Evolutionary conservation across 2,113 vertebrate species (phyloP).

Genomic region (Forbesichthys papilliferus): DNA sequence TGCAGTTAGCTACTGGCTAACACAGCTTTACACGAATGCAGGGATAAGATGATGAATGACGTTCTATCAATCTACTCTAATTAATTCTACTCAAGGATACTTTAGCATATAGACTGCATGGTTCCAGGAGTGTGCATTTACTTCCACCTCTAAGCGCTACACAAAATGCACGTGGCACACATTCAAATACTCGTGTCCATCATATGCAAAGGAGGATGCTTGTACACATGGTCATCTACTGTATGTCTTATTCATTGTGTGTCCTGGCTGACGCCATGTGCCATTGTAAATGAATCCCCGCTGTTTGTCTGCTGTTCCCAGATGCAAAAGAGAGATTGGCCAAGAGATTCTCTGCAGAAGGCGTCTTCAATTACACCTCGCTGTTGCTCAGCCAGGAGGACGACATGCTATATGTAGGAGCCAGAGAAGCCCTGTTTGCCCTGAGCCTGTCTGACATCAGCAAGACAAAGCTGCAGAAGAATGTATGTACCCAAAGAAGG

Average conservation of each 20-base stretch:
- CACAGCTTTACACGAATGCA: neutral
- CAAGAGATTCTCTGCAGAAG: constrained; percentile 79
- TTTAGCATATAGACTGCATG: no score
- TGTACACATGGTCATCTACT: constrained; percentile 3
- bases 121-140: no score
- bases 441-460: constrained; percentile 82
- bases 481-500: constrained; percentile 68
- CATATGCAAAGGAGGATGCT: no score
- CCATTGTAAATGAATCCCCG: constrained; percentile 22
- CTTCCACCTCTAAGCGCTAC: no score
- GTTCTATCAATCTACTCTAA: no score
- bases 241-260: constrained; percentile 14
- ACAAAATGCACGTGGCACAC: no score
- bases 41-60: neutral
- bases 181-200: neutral
- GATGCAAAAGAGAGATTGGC: constrained; percentile 78
- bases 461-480: constrained; percentile 73
- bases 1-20: constrained; percentile 8
- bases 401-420: constrained; percentile 85
- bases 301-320: constrained; percentile 39
- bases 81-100: no score
- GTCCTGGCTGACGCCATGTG: neutral
- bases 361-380: constrained; percentile 86
- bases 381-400: constrained; percentile 88
- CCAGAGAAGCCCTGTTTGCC: constrained; percentile 85